Percentiles rank a stretch among this genome's conserved stretches.
Conservation (phyloP, 2,797 vertebrate species). For the Centroberyx gerrardi region DNA sequence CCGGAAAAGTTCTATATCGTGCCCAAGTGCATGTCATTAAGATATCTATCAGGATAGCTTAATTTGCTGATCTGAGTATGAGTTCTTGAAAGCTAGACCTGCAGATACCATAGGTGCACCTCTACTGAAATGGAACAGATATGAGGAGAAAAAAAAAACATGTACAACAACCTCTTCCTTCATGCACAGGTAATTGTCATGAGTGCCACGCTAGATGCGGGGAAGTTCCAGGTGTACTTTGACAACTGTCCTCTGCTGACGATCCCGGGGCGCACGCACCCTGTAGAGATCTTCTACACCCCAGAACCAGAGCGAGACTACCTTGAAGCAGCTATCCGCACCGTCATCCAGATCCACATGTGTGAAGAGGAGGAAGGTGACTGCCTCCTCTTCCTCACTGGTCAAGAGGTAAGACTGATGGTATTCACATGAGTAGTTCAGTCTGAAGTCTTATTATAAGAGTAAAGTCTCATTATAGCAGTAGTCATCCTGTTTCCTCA, state of each 20-base stretch:
- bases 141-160: background rate
- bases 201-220: slow-evolving; percentile 98
- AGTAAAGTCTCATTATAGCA: background rate
- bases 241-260: slow-evolving; percentile 98
- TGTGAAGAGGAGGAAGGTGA: slow-evolving; percentile 99
- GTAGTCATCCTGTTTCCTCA: background rate
- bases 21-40: no score
- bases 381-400: slow-evolving; percentile 97
- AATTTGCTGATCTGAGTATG: no score
- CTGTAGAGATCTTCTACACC: slow-evolving; percentile 99
- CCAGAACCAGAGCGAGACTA: slow-evolving; percentile 99
- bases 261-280: slow-evolving; percentile 98
- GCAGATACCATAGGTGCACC: no score
- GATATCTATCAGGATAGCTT: no score
- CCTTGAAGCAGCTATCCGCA: slow-evolving; percentile 98
- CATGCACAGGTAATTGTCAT: slow-evolving; percentile 94
- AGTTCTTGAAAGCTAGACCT: no score
- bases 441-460: no score
- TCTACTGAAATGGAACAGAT: background rate
- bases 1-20: no score
- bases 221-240: slow-evolving; percentile 99
- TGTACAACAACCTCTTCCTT: background rate
- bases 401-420: slow-evolving; percentile 91
- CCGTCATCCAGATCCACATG: slow-evolving; percentile 99
- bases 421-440: background rate